phyloP scores from a whole-genome alignment of 2,888 invertebrate genomes.

The Sminthurides aquaticus region DNA sequence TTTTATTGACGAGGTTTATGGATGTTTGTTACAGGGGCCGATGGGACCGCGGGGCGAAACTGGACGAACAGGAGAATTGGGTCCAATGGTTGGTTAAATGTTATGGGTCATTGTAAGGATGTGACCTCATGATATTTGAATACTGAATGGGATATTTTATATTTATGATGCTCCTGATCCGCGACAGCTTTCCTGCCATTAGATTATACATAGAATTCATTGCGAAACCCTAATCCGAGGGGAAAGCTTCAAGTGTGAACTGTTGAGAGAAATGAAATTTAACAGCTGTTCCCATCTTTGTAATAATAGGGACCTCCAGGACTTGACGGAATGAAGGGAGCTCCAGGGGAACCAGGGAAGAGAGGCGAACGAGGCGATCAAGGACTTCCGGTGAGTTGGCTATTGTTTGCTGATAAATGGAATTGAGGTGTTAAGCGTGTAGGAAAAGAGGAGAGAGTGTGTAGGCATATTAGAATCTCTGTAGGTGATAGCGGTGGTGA shows the following conservation, averaged over 20 bases:
- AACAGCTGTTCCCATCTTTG: too few relatives aligned
- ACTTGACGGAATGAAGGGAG: slow-evolving; percentile 93
- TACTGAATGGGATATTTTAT: too few relatives aligned
- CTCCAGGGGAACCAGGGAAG: slow-evolving; percentile 82
- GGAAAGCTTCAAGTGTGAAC: too few relatives aligned
- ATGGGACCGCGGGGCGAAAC: slow-evolving; percentile 71
- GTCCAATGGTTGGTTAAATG: slow-evolving; percentile 62
- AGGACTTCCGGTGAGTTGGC: slow-evolving; percentile 76
- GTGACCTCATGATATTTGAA: background rate
- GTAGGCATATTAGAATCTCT: too few relatives aligned
- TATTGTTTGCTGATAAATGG: too few relatives aligned
- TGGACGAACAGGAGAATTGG: slow-evolving; percentile 64
- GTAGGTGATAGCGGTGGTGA: too few relatives aligned
- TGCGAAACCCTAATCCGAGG: background rate
- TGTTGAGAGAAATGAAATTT: too few relatives aligned
- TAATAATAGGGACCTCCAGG: slow-evolving; percentile 75
- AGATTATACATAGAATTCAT: background rate
- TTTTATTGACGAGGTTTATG: background rate
- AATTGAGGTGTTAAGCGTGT: background rate
- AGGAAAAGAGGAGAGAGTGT: too few relatives aligned
- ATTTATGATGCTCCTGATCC: background rate
- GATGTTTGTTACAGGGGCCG: slow-evolving; percentile 59
- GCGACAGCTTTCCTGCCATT: background rate
- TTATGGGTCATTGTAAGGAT: background rate
- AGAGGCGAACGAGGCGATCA: slow-evolving; percentile 84